Evolutionary conservation across 2,888 invertebrate species (phyloP), one percentile per base, ranked within the genome.

Genomic region (Nineta flava): DNA sequence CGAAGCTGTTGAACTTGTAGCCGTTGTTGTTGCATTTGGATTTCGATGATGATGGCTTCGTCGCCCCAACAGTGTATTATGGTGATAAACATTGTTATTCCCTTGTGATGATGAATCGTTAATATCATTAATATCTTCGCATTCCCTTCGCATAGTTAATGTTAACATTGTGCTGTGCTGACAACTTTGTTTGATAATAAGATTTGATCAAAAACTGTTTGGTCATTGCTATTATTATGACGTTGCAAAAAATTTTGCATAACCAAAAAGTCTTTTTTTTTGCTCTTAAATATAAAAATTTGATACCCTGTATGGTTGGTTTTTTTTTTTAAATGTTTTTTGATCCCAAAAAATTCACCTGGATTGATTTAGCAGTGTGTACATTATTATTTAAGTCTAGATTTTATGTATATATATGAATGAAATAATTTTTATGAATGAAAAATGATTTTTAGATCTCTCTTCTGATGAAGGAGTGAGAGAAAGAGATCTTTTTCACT

Each of bases 131-230:
- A 16, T 71, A 70, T 74, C 74, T 71, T 77, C 80, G 75, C 76
- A 79, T 76, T 80, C 79, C 69, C 80, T 80, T 71, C 82, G 79
- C 82, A 82, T 83, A 71, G 81, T 77, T 73, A 82, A 73, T 46
- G 67, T 65, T 65, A 67, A 62, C 67, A 67, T 67, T 59, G 63
- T 67, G 66, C 55, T 59, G 60, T 59, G 38, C 3, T 38, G 9
- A 38, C 3, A n/a, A 15, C 15, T 13, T 15, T 32, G 10, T 9
- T 38, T 13, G 38, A 38, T 38, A 38, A 38, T 38, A 26, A 26
- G 26, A 7, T 7, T 26, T 26, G 4, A 26, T 26, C 26, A 26
- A 26, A 26, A 26, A 26, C 26, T 26, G 26, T 26, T 26, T 26
- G 26, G 26, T 26, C 26, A 26, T 26, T 26, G 26, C 26, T 26